Base-by-base conservation (phyloP, 2,113 vertebrate species). In the Sinocyclocheilus anshuiensis region DNA sequence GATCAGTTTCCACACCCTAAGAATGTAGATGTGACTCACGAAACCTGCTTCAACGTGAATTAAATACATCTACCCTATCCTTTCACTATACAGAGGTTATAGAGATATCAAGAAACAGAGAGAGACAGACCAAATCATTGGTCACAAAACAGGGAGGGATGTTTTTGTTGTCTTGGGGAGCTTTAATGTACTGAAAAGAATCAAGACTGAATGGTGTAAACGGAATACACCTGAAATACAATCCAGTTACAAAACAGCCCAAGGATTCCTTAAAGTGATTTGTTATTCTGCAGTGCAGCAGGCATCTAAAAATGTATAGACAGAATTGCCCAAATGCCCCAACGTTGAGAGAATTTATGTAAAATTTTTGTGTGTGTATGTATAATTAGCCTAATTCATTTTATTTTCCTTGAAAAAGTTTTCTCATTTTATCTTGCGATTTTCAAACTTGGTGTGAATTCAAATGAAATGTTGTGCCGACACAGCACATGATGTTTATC, bases 81-180 rank as follows among this genome's bases (percentile, higher is more conserved):
- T 53, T 83, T 83, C 63, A 53, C n/a, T 72, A 65, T 33, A 33
- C 45, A 81, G 61, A 26, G 39, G 33, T 83, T 82, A 48, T 45
- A 4, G 22, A 24, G 20, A 65, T 67, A 81, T 0, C n/a, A 71
- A 36, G 65, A 53, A 24, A 15, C 18, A 61, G 36, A 81, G 33
- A 79, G 4, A 48, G n/a, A 50, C 15, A 67, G 39, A 8, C 6
- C 4, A 16, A 3, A 9, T 10, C 6, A 48, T 0, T 69, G 65
- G 1, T 57, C 6, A 2, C 11, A n/a, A 48, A 81, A 26, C 22
- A 65, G 61, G 24, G 61, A 67, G 59, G n/a, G 8, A 50, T 4
- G 1, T 69, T 67, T 67, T 81, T 45, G 24, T 24, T 18, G 22
- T 67, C n/a, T 77, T 53, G n/a, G 3, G 12, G 6, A 0, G 8